Evolutionary conservation across 1,140 invertebrate species (phyloP).

Genomic region (Pseudomyrmex pallidus): DNA sequence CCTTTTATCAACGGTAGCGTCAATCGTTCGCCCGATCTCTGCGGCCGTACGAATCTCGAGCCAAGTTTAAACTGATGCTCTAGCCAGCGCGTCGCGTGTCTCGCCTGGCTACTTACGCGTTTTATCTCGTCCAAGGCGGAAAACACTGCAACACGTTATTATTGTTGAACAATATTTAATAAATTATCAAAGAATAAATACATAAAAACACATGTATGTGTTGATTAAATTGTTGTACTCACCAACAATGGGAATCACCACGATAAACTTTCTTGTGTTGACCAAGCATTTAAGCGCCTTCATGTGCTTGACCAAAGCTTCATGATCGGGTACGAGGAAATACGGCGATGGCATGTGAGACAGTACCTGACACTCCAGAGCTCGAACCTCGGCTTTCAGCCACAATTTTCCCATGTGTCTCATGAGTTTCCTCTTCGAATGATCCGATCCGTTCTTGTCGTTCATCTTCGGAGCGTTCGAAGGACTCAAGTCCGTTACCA

Average conservation of each 20-base stretch:
- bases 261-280: conserved; percentile 90
- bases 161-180: neutral
- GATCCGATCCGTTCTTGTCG: conserved; percentile 72
- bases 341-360: conserved; percentile 88
- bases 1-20: conserved; percentile 91
- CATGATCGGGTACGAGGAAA: conserved; percentile 89
- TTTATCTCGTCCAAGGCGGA: conserved; percentile 94
- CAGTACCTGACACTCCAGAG: conserved; percentile 87
- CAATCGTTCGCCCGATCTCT: conserved; percentile 91
- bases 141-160: too few relatives aligned
- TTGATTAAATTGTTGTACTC: conserved; percentile 73
- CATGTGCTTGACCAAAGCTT: conserved; percentile 89
- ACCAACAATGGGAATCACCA: conserved; percentile 93
- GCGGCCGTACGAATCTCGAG: conserved; percentile 92
- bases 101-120: conserved; percentile 90
- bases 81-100: conserved; percentile 96
- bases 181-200: neutral
- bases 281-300: conserved; percentile 92
- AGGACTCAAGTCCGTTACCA: conserved; percentile 72
- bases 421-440: conserved; percentile 86
- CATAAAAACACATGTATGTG: too few relatives aligned
- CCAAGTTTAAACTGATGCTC: conserved; percentile 94
- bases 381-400: conserved; percentile 90
- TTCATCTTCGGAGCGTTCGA: conserved; percentile 39
- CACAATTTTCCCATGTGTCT: conserved; percentile 91